A percentile compares a stretch with the other conserved stretches of the same genome.
phyloP scores from a whole-genome alignment of 2,888 invertebrate species.

The Meganola albula region DNA sequence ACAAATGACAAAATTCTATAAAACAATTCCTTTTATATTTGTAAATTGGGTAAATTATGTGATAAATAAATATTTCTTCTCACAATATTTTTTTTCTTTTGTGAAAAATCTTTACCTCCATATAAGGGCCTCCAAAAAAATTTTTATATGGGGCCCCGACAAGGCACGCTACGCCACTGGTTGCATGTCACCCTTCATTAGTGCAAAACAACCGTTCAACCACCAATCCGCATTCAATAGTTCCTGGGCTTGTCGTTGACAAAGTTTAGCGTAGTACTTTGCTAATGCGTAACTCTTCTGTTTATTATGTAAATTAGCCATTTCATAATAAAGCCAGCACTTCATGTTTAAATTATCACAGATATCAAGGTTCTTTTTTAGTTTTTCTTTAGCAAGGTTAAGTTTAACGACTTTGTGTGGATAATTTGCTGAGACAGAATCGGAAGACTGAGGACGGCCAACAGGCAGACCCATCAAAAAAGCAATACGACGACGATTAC shows the following conservation, averaged over 20 bases:
- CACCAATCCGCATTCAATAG: slow-evolving; percentile 59
- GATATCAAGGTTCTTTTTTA: slow-evolving; percentile 53
- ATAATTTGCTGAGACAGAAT: slow-evolving; percentile 67
- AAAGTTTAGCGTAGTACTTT: slow-evolving; percentile 65
- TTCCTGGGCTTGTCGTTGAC: slow-evolving; percentile 62
- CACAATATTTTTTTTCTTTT: too few relatives aligned
- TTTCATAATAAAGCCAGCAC: slow-evolving; percentile 68
- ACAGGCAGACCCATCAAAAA: slow-evolving; percentile 66
- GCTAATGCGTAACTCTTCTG: slow-evolving; percentile 68
- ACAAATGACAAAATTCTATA: too few relatives aligned
- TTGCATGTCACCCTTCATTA: slow-evolving; percentile 71
- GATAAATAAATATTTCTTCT: too few relatives aligned
- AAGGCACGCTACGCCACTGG: too few relatives aligned
- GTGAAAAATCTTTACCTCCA: too few relatives aligned
- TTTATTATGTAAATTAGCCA: slow-evolving; percentile 52
- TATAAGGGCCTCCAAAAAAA: too few relatives aligned
- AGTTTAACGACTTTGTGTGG: slow-evolving; percentile 65
- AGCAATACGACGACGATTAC: slow-evolving; percentile 64
- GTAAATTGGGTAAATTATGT: too few relatives aligned
- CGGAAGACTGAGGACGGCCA: slow-evolving; percentile 61
- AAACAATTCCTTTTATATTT: too few relatives aligned
- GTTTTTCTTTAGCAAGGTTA: slow-evolving; percentile 56
- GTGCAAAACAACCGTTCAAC: slow-evolving; percentile 61
- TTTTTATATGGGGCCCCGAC: too few relatives aligned
- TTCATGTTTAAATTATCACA: slow-evolving; percentile 68